A percentile compares a stretch with the other conserved stretches of the same genome.
Conservation (phyloP, 1,140 invertebrate genomes). For the Samia ricini region DNA sequence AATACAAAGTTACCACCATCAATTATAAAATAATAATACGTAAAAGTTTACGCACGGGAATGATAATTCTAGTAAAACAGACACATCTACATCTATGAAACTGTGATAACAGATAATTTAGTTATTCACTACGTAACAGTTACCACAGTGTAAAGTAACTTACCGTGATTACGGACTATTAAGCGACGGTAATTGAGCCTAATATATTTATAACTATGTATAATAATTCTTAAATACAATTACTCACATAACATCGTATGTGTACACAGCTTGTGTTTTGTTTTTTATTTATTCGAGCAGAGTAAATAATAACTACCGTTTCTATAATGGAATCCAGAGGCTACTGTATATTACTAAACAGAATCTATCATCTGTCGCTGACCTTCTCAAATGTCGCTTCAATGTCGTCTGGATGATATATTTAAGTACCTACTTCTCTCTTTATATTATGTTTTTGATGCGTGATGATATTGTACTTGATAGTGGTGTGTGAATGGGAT, state of each 20-base stretch:
- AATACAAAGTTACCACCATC: too few relatives aligned
- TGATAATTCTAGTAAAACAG: background rate
- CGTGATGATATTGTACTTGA: too few relatives aligned
- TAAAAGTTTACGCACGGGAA: background rate
- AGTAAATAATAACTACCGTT: too few relatives aligned
- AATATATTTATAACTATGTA: background rate
- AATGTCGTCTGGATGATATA: too few relatives aligned
- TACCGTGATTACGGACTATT: constrained; percentile 5
- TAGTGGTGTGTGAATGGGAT: too few relatives aligned
- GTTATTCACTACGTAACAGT: constrained; percentile 1
- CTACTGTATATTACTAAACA: too few relatives aligned
- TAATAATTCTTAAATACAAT: background rate
- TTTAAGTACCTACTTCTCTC: too few relatives aligned
- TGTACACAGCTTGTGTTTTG: background rate
- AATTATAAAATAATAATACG: background rate
- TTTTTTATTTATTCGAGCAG: background rate
- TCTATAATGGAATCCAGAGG: too few relatives aligned
- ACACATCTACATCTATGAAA: background rate
- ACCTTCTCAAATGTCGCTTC: too few relatives aligned
- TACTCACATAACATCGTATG: background rate
- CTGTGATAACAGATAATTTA: background rate
- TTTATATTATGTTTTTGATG: too few relatives aligned
- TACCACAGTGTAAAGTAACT: too few relatives aligned
- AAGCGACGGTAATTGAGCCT: background rate
- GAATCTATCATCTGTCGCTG: too few relatives aligned